Conservation (phyloP, 2,888 invertebrate species). For the Biston stratarius region DNA sequence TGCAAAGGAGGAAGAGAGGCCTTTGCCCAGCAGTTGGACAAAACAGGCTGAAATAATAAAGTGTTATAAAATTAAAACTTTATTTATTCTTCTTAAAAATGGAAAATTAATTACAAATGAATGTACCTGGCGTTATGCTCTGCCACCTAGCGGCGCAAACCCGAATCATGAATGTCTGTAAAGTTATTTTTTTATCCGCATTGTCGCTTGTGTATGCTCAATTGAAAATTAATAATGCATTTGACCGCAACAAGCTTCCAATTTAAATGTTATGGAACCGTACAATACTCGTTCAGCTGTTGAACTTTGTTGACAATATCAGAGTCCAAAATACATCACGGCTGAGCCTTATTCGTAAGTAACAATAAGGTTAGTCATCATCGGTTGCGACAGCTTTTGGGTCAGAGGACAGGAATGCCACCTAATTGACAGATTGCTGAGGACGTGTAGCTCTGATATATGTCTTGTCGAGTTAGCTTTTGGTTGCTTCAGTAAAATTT, state of each 20-base stretch:
- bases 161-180: too few relatives aligned
- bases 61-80: too few relatives aligned
- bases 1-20: too few relatives aligned
- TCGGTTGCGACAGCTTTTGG: slow-evolving; percentile 58
- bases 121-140: too few relatives aligned
- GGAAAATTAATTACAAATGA: too few relatives aligned
- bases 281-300: slow-evolving; percentile 13
- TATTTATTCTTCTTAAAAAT: too few relatives aligned
- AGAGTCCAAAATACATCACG: slow-evolving; percentile 18
- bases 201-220: too few relatives aligned
- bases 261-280: background rate
- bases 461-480: slow-evolving; percentile 40
- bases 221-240: background rate
- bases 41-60: too few relatives aligned
- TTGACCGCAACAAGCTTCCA: slow-evolving; percentile 7
- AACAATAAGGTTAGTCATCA: slow-evolving; percentile 47
- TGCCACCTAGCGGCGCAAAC: too few relatives aligned
- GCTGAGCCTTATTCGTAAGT: slow-evolving; percentile 21
- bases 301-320: slow-evolving; percentile 25
- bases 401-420: slow-evolving; percentile 80
- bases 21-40: too few relatives aligned
- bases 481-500: slow-evolving; percentile 31
- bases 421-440: slow-evolving; percentile 78
- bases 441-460: slow-evolving; percentile 62
- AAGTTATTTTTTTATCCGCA: too few relatives aligned